Percentiles rank a stretch among this genome's conserved stretches.
Evolutionary conservation across 2,113 vertebrate genomes (phyloP).

Genomic region (Neogale vison): DNA sequence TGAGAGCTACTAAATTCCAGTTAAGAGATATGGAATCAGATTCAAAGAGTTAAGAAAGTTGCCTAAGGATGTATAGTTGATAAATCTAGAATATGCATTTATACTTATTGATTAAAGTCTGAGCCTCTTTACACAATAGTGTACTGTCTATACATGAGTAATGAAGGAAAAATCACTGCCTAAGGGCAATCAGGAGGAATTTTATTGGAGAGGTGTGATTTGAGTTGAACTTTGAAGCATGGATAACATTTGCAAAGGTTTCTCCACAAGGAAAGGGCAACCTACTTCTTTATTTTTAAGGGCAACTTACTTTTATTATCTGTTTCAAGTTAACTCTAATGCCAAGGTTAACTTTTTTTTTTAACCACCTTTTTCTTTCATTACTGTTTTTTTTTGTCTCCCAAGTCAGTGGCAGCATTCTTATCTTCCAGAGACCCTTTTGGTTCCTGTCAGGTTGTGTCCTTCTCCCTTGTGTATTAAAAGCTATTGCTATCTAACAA

Average conservation of each 20-base stretch:
- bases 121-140: not conserved
- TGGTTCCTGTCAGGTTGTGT: not conserved
- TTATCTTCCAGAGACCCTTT: not conserved
- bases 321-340: not conserved
- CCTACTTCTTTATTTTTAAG: not conserved
- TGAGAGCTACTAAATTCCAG: not conserved
- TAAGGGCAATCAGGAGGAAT: not conserved
- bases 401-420: not conserved
- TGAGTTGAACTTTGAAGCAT: conserved; percentile 4
- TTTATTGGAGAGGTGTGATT: not conserved
- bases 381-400: not conserved
- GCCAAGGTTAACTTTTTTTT: not conserved
- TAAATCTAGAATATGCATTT: not conserved
- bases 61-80: not conserved
- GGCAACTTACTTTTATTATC: not conserved
- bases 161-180: not conserved
- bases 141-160: not conserved
- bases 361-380: not conserved
- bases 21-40: not conserved
- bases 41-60: conserved; percentile 36
- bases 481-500: not conserved
- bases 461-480: not conserved
- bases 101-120: not conserved
- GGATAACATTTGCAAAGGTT: not conserved
- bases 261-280: not conserved